Evolutionary conservation across 2,797 vertebrate species (phyloP).

Genomic region (Tapera naevia): DNA sequence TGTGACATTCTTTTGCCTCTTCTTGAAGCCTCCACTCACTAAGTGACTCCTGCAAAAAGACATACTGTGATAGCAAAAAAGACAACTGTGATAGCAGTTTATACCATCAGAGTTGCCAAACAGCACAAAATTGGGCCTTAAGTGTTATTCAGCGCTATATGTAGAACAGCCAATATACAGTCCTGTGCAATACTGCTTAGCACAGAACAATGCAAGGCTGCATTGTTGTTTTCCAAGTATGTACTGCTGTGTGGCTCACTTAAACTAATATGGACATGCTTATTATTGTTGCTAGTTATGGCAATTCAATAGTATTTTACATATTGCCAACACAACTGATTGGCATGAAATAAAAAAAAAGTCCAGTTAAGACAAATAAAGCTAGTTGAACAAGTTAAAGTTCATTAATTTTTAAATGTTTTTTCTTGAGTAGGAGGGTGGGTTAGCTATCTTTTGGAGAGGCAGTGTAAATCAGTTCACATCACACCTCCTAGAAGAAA

Average conservation of each 20-base stretch:
- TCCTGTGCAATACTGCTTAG: not conserved
- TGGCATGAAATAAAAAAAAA: not conserved
- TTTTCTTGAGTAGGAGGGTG: not conserved
- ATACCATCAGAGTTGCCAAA: not conserved
- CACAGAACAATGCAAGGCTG: not conserved
- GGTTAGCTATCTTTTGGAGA: not conserved
- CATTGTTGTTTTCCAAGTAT: not conserved
- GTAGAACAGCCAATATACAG: accelerated
- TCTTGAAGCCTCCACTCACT: not conserved
- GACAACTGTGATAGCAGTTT: too few relatives aligned
- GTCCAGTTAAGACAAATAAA: not conserved
- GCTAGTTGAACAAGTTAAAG: not conserved
- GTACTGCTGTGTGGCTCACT: not conserved
- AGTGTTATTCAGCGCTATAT: not conserved
- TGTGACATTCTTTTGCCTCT: not conserved
- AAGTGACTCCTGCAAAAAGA: slow-evolving; percentile 21
- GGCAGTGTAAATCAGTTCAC: slow-evolving; percentile 37
- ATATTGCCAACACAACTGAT: not conserved
- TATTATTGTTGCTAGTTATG: not conserved
- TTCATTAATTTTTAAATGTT: not conserved
- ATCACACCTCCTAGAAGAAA: slow-evolving; percentile 32
- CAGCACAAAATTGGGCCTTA: not conserved
- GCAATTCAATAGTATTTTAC: not conserved
- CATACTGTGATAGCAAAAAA: too few relatives aligned
- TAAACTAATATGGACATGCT: not conserved